Evolutionary conservation across 2,888 invertebrate species (phyloP), one percentile per base, ranked within the genome.

Genomic region (Amphimallon solstitiale): DNA sequence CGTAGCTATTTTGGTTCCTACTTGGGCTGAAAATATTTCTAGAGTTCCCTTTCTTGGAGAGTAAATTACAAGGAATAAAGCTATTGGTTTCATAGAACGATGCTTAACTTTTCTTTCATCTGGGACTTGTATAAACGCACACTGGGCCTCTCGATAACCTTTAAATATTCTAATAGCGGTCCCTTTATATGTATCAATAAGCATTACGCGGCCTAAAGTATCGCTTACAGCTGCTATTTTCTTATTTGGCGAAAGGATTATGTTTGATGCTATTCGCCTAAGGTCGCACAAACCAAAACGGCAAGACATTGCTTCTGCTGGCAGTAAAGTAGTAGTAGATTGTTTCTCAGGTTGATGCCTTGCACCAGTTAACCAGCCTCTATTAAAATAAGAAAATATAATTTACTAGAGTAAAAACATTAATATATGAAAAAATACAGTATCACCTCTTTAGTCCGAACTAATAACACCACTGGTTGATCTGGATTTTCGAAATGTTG

Each of bases 131-230:
- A 98, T 85, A 88, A 97, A 98, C 1, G 94, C 95, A 79, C 96
- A 94, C 79, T 98, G 94, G 0, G 98, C 97, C 79, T 98, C 95
- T 7, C 98, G 86, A 81, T 96, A 98, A 2, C 98, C 98, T 85
- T 98, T 98, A 88, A 97, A 96, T 78, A 97, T 90, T 59, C 95
- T 86, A 38, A 97, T 83, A 19, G 93, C 89, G 60, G 92, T 86
- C 0, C 96, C 95, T 71, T 88, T 88, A 51, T 86, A 86, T 10
- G 93, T 89, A 82, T 98, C 97, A 34, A 98, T 83, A 12, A 99
- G 84, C 45, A 92, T 88, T 0, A 98, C 92, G 65, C 98, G 87
- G 21, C 97, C 97, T 76, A 94, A 87, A 72, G 89, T 90, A 82
- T 98, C 98, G 0, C 92, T 88, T 43, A 95, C 86, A 0, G 92